Percentiles rank a stretch among this genome's conserved stretches.
phyloP scores from a whole-genome alignment of 2,113 vertebrate species.

The Leiothrix lutea region DNA sequence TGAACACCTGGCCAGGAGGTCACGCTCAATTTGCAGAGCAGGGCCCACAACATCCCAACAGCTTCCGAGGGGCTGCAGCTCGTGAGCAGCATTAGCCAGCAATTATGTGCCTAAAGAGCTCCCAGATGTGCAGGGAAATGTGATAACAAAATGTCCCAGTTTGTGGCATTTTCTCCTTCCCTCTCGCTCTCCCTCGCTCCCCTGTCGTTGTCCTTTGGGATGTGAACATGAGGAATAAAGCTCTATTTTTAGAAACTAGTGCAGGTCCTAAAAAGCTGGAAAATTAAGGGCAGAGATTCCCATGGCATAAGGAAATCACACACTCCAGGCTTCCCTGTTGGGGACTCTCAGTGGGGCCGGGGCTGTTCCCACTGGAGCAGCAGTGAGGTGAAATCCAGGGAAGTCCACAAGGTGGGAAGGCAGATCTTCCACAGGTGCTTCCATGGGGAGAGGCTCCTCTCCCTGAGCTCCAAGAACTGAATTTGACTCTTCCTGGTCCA shows the following conservation, averaged over 20 bases:
- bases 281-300: neutral
- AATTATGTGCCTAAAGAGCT: neutral
- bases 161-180: neutral
- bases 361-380: neutral
- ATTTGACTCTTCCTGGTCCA: neutral
- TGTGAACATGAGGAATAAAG: neutral
- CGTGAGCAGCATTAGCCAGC: neutral
- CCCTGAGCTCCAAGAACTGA: neutral
- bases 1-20: neutral
- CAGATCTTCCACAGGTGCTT: neutral
- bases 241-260: neutral
- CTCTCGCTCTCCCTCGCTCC: neutral
- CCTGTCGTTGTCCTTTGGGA: slow-evolving; percentile 1
- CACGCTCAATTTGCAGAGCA: neutral
- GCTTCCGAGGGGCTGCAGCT: neutral
- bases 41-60: neutral
- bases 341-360: neutral
- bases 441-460: neutral
- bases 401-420: neutral
- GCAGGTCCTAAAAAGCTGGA: neutral
- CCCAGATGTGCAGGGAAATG: slow-evolving; percentile 43
- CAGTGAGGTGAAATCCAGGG: neutral
- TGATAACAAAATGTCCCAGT: neutral
- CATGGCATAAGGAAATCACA: neutral
- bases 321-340: neutral